phyloP scores from a whole-genome alignment of 2,797 vertebrate genomes.

The Odontamblyopus lacepedii region DNA sequence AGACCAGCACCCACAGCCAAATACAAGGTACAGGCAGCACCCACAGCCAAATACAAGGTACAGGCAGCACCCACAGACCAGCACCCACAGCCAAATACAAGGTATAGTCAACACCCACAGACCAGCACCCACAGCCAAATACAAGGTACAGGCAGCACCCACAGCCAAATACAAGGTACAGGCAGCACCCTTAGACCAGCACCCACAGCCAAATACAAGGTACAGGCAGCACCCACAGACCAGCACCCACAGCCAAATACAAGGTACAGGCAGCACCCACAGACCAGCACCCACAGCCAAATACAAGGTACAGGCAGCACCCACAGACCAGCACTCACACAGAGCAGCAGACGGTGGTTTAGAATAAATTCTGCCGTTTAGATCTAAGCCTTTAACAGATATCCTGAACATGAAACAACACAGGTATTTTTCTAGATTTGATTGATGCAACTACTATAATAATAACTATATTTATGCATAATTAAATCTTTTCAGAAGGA shows the following conservation, averaged over 20 bases:
- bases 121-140: slow-evolving; percentile 22
- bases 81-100: slow-evolving; percentile 80
- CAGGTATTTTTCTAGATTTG: no score
- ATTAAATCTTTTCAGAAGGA: no score
- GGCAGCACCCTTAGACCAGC: slow-evolving; percentile 17
- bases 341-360: no score
- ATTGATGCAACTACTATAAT: no score
- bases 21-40: slow-evolving; percentile 79
- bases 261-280: neutral
- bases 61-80: slow-evolving; percentile 67
- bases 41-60: neutral
- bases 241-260: slow-evolving; percentile 22
- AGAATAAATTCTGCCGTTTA: no score
- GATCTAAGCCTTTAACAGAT: no score
- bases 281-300: slow-evolving; percentile 22
- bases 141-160: neutral
- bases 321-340: no score
- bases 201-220: slow-evolving; percentile 84
- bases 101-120: slow-evolving; percentile 61
- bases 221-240: slow-evolving; percentile 38
- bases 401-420: no score
- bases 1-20: slow-evolving; percentile 78
- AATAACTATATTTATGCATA: no score
- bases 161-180: slow-evolving; percentile 80
- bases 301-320: no score